Base-by-base conservation (phyloP, 1,140 invertebrate genomes). In the Trichonephila clavata region DNA sequence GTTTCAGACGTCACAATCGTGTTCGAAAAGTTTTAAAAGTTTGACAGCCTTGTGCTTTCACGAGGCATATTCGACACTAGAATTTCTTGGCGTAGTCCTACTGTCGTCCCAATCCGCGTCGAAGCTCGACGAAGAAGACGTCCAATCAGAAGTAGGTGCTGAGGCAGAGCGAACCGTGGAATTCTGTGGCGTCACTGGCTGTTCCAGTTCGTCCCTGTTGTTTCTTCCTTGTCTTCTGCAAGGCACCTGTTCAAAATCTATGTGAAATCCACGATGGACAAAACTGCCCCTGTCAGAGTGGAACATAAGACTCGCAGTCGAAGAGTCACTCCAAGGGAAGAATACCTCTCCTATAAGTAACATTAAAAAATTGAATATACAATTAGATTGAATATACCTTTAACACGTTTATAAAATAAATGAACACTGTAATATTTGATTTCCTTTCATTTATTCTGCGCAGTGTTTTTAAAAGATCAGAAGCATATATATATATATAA, bases 241-340 rank as follows among this genome's bases (percentile, higher is more conserved):
- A 6, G 87, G 93, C 10, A 94, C 20, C 39, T 94, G 93, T 71
- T 94, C 93, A 27, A 90, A 94, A 27, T 94, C 93, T 1, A 71
- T 59, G 86, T 89, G 93, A 50, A 90, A 84, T 14, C 93, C 93
- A 2, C 93, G 68, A 50, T 94, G 86, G 14, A 94, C 77, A 39
- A 87, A 93, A 16, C 86, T 89, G 3, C 87, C 86, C 1, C 87
- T 14, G 43, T 94, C 93, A 6, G 93, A 94, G 43, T 94, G 93
- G 80, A 94, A 94, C 86, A 94, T 90, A 21, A 94, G 39, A 8
- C 59, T 88, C 0, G 87, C 39, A 0, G 87, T 94, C 8, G 93
- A 94, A 16, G 93, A 94, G 21, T 94, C 86, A 32, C 87, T 94
- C 93, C 93, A 94, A 0, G 93, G 93, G 50, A 94, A 94, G 2